Base-by-base conservation (phyloP, 92 coral and sea anemone species). In the Chrysogorgia sp. region DNA sequence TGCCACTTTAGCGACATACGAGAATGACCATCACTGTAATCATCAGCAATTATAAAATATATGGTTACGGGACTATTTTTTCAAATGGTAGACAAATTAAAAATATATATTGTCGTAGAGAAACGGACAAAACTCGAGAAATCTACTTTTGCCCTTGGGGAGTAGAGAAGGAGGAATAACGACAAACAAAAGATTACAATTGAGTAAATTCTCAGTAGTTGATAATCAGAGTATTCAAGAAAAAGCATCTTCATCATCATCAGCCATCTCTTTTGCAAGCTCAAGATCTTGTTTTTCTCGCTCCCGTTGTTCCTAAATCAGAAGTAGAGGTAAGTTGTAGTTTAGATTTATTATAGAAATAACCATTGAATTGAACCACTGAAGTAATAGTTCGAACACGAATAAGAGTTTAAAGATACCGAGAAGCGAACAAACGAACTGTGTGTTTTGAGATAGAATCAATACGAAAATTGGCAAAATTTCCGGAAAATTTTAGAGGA, bases 211-310 rank as follows among this genome's bases (percentile, higher is more conserved):
- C 32, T 29, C 17, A 63, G 45, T 15, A n/a, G n/a, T n/a, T n/a
- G n/a, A n/a, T n/a, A n/a, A n/a, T n/a, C n/a, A n/a, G n/a, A n/a
- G n/a, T n/a, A 47, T 64, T 88, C 83, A 91, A 19, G 98, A 97
- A 58, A 94, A 94, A 12, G 83, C 75, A 60, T 94, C 98, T 64
- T 91, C 98, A 84, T 94, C 98, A 63, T 94, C 98, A 76, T 94
- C 98, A 7, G 98, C 98, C 98, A 94, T 94, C 82, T 94, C 98
- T 61, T 94, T 94, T 32, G 98, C 98, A 48, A 94, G 91, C 71
- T 94, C 98, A 83, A 94, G 88, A 69, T 94, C 98, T 81, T 94
- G 98, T 81, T 94, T 94, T 70, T 94, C 98, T 78, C 98, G 77
- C 76, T 94, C 98, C 65, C 98, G 79, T 83, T 94, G 98, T 82